Conservation (phyloP, 92 coral and sea anemone genomes). For the Phenganax subtilis region DNA sequence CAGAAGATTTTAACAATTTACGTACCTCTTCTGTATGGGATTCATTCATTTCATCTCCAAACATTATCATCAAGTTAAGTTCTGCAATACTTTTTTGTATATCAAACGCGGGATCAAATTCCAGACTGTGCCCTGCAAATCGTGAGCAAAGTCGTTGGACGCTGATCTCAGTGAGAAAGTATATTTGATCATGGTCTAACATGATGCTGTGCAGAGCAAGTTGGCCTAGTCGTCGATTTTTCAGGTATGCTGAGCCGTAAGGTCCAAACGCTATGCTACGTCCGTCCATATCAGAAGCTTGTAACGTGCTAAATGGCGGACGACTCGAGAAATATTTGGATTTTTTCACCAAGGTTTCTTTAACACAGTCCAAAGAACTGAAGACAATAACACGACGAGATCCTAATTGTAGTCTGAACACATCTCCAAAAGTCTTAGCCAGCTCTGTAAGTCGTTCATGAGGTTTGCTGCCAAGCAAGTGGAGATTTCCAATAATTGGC, state of each 20-base stretch:
- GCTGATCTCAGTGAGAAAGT: slow-evolving; percentile 56
- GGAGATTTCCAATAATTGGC: slow-evolving; percentile 85
- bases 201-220: slow-evolving; percentile 75
- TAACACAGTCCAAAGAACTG: slow-evolving; percentile 78
- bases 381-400: slow-evolving; percentile 79
- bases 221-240: slow-evolving; percentile 75
- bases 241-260: slow-evolving; percentile 68
- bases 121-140: slow-evolving; percentile 57
- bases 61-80: slow-evolving; percentile 62
- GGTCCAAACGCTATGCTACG: slow-evolving; percentile 83
- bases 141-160: slow-evolving; percentile 59
- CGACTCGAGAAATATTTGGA: slow-evolving; percentile 85
- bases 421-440: slow-evolving; percentile 79
- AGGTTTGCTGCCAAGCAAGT: slow-evolving; percentile 79
- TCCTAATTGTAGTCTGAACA: slow-evolving; percentile 85
- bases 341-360: slow-evolving; percentile 80
- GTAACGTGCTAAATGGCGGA: slow-evolving; percentile 81
- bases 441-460: slow-evolving; percentile 82
- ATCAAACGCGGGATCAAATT: slow-evolving; percentile 70
- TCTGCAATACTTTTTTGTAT: slow-evolving; percentile 57
- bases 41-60: slow-evolving; percentile 70
- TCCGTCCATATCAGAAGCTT: slow-evolving; percentile 71
- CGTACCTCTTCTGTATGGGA: slow-evolving; percentile 61
- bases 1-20: slow-evolving; percentile 69
- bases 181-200: slow-evolving; percentile 58